A percentile compares a stretch with the other conserved stretches of the same genome.
These are phyloP conservation scores for Gorsachius goisagi DNA, from an alignment of 2,113 vertebrate species.

Conservation along the genomic window DNA sequence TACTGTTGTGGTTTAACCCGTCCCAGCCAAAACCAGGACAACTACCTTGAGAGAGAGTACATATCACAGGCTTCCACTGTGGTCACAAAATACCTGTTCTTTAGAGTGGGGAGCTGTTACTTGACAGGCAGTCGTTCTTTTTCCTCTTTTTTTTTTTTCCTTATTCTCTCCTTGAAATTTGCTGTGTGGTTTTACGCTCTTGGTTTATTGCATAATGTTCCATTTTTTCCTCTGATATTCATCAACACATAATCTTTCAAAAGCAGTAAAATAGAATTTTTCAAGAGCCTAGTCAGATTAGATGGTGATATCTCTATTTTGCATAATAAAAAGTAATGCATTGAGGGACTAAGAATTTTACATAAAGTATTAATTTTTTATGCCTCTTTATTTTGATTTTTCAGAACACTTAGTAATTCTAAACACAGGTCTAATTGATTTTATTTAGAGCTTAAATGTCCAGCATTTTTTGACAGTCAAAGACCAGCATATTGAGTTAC, in stretches of 20 bases:
- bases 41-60: background rate
- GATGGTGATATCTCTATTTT: background rate
- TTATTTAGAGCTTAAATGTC: background rate
- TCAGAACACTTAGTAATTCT: background rate
- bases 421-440: background rate
- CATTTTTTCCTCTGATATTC: background rate
- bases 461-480: background rate
- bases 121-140: background rate
- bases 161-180: background rate
- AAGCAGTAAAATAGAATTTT: background rate
- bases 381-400: background rate
- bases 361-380: background rate
- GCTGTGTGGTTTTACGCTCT: background rate
- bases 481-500: background rate
- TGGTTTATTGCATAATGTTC: background rate
- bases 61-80: background rate
- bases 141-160: background rate
- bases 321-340: background rate
- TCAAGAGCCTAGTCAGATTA: background rate
- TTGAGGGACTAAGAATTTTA: background rate
- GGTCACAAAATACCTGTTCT: background rate
- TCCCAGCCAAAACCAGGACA: too few relatives aligned
- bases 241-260: background rate
- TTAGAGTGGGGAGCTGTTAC: background rate
- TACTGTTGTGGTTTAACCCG: background rate